Evolutionary conservation across 1,140 invertebrate genomes (phyloP), one percentile per base, ranked within the genome.

Genomic region (Leguminivora glycinivorella): DNA sequence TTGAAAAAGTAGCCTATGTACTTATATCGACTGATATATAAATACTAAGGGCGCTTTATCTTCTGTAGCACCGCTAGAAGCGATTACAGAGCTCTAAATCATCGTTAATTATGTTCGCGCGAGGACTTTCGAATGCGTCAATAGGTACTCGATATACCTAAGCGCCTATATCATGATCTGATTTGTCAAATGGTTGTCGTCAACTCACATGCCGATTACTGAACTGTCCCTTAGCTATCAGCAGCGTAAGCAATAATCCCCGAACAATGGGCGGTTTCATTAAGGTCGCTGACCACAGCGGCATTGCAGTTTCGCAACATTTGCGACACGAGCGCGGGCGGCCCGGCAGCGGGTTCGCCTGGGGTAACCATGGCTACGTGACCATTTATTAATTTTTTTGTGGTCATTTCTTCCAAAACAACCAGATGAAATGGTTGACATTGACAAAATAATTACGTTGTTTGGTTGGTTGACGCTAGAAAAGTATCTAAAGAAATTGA

Each of bases 291-390:
- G 73, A 72, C 71, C 75, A 75, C 72, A 71, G 69, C 73, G 58
- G 70, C 72, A 74, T 70, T 77, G 70, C 72, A 73, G 69, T 81
- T 78, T 75, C 76, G 78, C 78, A 79, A 79, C 47, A 9, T 52
- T 74, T 73, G 71, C 75, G 70, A 71, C 73, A 73, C 24, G 69
- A 31, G 69, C 67, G 43, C 14, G 70, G 70, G 72, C 73, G 60
- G 56, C 40, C 69, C 73, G 60, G 56, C 40, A 67, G 40, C 60
- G 26, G 40, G 56, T 58, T 24, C 56, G 25, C 26, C 58, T 63
- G 58, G 58, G 58, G 58, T 63, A 63, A 63, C 58, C 58, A 63
- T 63, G 26, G n/a, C 29, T 63, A 63, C 58, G 58, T 63, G 58
- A 63, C 58, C 9, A 26, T 63, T 12, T 63, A 31, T 63, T 17